A percentile compares a stretch with the other conserved stretches of the same genome.
phyloP scores from a whole-genome alignment of 1,140 invertebrate genomes.

The Megathymus violae region DNA sequence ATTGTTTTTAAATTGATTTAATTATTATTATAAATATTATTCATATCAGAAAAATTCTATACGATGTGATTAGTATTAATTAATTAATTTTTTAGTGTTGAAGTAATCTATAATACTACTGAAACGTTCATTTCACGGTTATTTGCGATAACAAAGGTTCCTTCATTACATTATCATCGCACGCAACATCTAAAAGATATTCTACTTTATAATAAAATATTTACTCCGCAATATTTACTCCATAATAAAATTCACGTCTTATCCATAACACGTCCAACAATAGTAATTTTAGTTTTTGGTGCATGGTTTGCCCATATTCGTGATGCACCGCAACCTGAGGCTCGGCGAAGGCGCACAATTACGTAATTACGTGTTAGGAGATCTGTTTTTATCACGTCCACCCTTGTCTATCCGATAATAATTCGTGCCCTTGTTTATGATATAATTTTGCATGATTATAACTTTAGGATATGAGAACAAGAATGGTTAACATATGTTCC shows the following conservation, averaged over 20 bases:
- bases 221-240: no score
- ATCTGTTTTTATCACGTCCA: constrained; percentile 83
- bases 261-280: constrained; percentile 48
- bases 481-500: constrained; percentile 16
- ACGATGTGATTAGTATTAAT: no score
- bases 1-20: no score
- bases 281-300: constrained; percentile 67
- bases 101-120: no score
- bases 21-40: no score
- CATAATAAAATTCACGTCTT: constrained; percentile 8
- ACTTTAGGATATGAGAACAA: constrained; percentile 38
- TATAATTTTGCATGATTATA: constrained; percentile 65
- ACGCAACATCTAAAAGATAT: no score
- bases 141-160: no score
- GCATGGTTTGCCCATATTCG: constrained; percentile 74
- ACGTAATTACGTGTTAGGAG: constrained; percentile 82
- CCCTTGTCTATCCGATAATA: constrained; percentile 79
- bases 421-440: constrained; percentile 75
- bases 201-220: no score
- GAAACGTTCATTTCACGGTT: no score
- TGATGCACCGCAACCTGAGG: constrained; percentile 75
- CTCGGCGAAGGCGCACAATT: constrained; percentile 71
- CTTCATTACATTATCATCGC: no score
- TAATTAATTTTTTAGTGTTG: no score
- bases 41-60: no score